Base-by-base conservation (phyloP, 1,140 invertebrate genomes). In the Pomacea maculata region DNA sequence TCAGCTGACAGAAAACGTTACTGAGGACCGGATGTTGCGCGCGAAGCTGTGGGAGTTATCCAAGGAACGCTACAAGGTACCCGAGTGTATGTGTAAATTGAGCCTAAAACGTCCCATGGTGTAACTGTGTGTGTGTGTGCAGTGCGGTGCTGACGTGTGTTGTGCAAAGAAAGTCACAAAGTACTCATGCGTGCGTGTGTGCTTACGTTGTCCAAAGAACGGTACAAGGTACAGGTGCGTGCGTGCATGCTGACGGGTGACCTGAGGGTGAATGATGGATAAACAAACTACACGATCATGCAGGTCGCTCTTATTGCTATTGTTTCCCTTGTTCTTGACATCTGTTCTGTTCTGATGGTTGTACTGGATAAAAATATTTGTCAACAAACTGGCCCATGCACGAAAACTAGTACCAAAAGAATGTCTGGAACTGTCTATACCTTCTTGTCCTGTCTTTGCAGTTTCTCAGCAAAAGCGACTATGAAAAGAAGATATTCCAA, bases 31-130 rank as follows among this genome's bases (percentile, higher is more conserved):
- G 34, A 84, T 87, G 83, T 82, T 87, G 34, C 80, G 83, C 29
- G 25, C 83, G 4, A 87, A 85, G 75, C 74, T 87, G 64, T 83
- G 80, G 84, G 86, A 87, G 57, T 78, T 87, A 19, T 86, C 85
- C 25, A 87, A 83, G 72, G 85, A 87, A 74, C 61, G 86, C n/a
- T 85, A 87, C 83, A 87, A 87, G 76, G 76, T 78, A 57, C 52
- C 25, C 52, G 75, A 52, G 75, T 25, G 63, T 52, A 61, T 76
- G 75, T 25, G 75, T 67, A 29, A 10, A 29, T 29, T 55, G 61
- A 57, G n/a, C 21, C 52, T n/a, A 15, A 14, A 57, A 57, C 52
- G 54, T 75, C 21, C 14, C 21, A 57, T 25, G 55, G 45, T 75
- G 54, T 55, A 45, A 55, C 14, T 75, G 73, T 57, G 54, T 55